These are phyloP conservation scores for Elmis aenea DNA, from an alignment of 2,888 invertebrate species.

Conservation along the genomic window DNA sequence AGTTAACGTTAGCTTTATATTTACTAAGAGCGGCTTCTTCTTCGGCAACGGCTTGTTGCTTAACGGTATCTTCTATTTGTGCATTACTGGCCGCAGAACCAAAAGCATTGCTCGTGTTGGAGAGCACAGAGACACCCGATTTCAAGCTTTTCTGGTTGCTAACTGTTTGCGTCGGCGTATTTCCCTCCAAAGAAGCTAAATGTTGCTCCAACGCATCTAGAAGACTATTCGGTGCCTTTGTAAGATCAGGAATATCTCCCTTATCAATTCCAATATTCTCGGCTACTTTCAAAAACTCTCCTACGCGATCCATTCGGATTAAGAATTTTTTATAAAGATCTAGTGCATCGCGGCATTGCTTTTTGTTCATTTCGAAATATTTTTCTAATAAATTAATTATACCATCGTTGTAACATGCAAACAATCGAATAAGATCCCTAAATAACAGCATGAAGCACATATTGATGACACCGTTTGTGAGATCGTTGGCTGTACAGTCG, in stretches of 20 bases:
- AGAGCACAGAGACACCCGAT: slow-evolving; percentile 82
- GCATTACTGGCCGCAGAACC: slow-evolving; percentile 76
- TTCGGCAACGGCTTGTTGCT: slow-evolving; percentile 86
- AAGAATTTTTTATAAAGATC: slow-evolving; percentile 99
- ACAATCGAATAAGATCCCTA: slow-evolving; percentile 94
- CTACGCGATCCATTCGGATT: slow-evolving; percentile 97
- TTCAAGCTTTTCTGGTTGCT: slow-evolving; percentile 86
- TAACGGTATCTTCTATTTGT: slow-evolving; percentile 77
- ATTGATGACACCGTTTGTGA: slow-evolving; percentile 92
- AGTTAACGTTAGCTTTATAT: slow-evolving; percentile 85
- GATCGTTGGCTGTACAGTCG: slow-evolving; percentile 95
- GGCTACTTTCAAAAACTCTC: slow-evolving; percentile 90
- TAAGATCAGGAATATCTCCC: slow-evolving; percentile 97
- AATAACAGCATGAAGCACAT: slow-evolving; percentile 99
- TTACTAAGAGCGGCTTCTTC: slow-evolving; percentile 95
- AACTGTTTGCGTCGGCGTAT: slow-evolving; percentile 80
- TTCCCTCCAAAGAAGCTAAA: slow-evolving; percentile 89
- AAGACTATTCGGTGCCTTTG: slow-evolving; percentile 96
- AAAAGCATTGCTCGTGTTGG: slow-evolving; percentile 84
- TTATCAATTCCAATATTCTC: slow-evolving; percentile 96
- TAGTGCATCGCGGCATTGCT: slow-evolving; percentile 96
- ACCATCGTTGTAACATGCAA: slow-evolving; percentile 99
- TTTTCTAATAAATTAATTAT: slow-evolving; percentile 98
- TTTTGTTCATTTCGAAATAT: slow-evolving; percentile 99
- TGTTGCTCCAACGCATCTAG: slow-evolving; percentile 97